Conservation (phyloP, 2,797 vertebrate genomes). For the Gambelia wislizenii region DNA sequence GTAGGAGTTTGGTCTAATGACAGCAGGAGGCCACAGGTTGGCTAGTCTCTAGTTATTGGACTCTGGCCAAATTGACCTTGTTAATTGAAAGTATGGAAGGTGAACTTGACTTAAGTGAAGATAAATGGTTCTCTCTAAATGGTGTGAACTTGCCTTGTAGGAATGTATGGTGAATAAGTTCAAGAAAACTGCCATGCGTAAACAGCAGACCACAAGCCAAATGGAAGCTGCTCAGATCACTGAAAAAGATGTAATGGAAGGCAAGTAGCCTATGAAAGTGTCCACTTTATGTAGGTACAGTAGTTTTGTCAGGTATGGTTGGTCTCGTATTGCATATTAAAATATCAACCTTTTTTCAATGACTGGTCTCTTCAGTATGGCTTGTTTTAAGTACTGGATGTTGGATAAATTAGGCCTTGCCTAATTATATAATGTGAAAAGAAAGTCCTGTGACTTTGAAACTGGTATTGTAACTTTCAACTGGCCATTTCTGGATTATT, state of each 20-base stretch:
- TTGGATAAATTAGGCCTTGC: neutral
- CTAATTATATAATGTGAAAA: neutral
- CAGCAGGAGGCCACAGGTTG: neutral
- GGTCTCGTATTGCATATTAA: neutral
- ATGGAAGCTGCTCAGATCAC: slow-evolving; percentile 78
- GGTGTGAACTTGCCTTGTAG: slow-evolving; percentile 65
- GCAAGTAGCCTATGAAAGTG: slow-evolving; percentile 62
- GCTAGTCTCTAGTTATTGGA: neutral
- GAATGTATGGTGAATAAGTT: slow-evolving; percentile 90
- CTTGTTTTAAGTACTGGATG: neutral
- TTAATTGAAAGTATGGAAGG: neutral
- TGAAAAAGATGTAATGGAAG: slow-evolving; percentile 87
- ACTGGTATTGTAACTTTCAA: neutral
- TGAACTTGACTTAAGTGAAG: neutral
- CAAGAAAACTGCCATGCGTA: slow-evolving; percentile 86
- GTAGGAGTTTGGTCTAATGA: neutral
- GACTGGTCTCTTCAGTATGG: too few relatives aligned
- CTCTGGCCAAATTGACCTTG: neutral
- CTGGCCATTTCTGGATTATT: too few relatives aligned
- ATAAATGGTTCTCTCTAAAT: neutral
- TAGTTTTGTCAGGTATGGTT: neutral
- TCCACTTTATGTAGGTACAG: neutral
- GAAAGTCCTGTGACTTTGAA: neutral
- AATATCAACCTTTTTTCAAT: neutral
- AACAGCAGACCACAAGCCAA: slow-evolving; percentile 80